A percentile compares a stretch with the other conserved stretches of the same genome.
Conservation (phyloP, 1,140 invertebrate genomes). For the Pectinophora gossypiella region DNA sequence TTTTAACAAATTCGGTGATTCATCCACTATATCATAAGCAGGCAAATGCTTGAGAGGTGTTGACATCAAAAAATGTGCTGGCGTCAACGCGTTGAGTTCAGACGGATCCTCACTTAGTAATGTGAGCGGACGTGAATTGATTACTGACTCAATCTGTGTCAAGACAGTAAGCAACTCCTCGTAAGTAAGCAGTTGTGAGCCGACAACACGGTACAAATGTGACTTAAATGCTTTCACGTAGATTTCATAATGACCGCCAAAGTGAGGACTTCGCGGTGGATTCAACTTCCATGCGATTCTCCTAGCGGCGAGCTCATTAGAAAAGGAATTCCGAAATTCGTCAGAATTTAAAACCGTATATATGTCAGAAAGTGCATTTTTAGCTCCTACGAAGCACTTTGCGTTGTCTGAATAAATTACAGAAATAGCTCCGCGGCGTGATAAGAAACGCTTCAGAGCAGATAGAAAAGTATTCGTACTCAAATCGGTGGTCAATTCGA, state of each 20-base stretch:
- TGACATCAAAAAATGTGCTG: slow-evolving; percentile 53
- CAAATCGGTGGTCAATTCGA: slow-evolving; percentile 44
- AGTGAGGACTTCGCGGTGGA: slow-evolving; percentile 30
- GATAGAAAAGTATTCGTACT: slow-evolving; percentile 36
- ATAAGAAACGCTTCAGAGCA: slow-evolving; percentile 41
- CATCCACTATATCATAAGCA: background rate
- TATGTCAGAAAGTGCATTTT: slow-evolving; percentile 7
- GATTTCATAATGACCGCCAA: slow-evolving; percentile 26
- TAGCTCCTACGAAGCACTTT: slow-evolving; percentile 27
- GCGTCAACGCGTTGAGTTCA: slow-evolving; percentile 42
- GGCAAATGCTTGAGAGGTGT: slow-evolving; percentile 16
- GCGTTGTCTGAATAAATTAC: slow-evolving; percentile 31
- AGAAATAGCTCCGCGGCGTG: slow-evolving; percentile 28
- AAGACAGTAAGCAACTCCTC: slow-evolving; percentile 35
- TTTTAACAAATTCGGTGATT: slow-evolving; percentile 1
- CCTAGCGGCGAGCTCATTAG: slow-evolving; percentile 13
- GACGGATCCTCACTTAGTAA: slow-evolving; percentile 24
- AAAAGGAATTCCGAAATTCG: slow-evolving; percentile 3
- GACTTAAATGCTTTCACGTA: slow-evolving; percentile 25
- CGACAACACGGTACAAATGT: slow-evolving; percentile 27
- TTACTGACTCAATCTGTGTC: slow-evolving; percentile 30
- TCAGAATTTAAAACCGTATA: slow-evolving; percentile 11
- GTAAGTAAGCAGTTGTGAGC: slow-evolving; percentile 24
- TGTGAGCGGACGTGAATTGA: slow-evolving; percentile 41
- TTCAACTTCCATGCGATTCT: slow-evolving; percentile 19